Evolutionary conservation across 1,140 invertebrate species (phyloP).

Genomic region (Aphelenchoides fujianensis): DNA sequence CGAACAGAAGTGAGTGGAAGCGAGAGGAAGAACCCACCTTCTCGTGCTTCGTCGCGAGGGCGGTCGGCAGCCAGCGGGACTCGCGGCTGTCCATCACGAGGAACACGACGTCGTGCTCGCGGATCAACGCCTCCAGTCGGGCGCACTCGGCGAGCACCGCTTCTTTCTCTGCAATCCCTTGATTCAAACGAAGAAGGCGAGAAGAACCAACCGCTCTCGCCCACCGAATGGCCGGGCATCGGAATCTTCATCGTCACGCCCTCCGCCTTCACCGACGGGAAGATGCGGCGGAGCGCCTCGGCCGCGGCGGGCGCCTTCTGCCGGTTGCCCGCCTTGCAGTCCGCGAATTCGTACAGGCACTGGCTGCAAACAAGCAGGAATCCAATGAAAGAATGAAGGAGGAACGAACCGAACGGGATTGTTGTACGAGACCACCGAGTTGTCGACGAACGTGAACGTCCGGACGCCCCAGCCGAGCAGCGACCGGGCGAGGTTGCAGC

Average conservation of each 20-base stretch:
- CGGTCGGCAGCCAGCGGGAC: slow-evolving; percentile 90
- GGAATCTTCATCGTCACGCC: slow-evolving; percentile 80
- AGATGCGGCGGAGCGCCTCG: slow-evolving; percentile 75
- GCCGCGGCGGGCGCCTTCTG: slow-evolving; percentile 83
- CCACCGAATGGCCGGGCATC: slow-evolving; percentile 91
- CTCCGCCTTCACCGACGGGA: slow-evolving; percentile 75
- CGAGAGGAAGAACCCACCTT: slow-evolving; percentile 74
- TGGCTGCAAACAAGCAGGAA: slow-evolving; percentile 67
- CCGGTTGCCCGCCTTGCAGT: slow-evolving; percentile 69
- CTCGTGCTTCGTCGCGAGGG: slow-evolving; percentile 75
- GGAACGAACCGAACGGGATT: slow-evolving; percentile 77
- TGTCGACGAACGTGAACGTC: slow-evolving; percentile 87
- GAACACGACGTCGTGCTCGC: slow-evolving; percentile 83
- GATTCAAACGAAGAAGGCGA: too few relatives aligned
- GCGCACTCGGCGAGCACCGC: slow-evolving; percentile 67
- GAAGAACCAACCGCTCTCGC: slow-evolving; percentile 29
- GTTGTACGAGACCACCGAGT: slow-evolving; percentile 83
- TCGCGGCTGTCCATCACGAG: slow-evolving; percentile 90
- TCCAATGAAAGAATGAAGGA: neutral
- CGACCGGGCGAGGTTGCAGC: slow-evolving; percentile 85
- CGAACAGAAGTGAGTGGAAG: slow-evolving; percentile 32
- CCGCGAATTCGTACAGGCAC: slow-evolving; percentile 81
- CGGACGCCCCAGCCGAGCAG: slow-evolving; percentile 86
- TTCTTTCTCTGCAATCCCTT: slow-evolving; percentile 35
- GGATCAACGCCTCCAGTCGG: slow-evolving; percentile 73